phyloP scores from a whole-genome alignment of 2,797 vertebrate species.

The Sebastolobus altivelis region DNA sequence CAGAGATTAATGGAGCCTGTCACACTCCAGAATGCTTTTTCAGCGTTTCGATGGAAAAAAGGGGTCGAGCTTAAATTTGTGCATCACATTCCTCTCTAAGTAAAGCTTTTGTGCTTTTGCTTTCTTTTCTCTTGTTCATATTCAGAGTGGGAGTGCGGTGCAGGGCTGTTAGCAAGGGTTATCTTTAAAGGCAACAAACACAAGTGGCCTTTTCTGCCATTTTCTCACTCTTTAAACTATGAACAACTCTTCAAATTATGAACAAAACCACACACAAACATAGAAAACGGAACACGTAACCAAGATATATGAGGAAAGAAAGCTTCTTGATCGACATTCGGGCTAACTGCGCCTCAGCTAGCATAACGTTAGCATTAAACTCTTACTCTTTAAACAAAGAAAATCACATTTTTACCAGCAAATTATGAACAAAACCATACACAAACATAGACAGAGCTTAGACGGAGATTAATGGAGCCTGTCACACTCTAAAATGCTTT shows the following conservation, averaged over 20 bases:
- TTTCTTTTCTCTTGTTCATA: neutral
- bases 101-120: slow-evolving; percentile 3
- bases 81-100: neutral
- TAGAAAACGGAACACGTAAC: too few species aligned
- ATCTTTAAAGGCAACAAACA: slow-evolving; percentile 10
- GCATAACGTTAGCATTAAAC: too few species aligned
- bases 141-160: neutral
- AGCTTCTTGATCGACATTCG: neutral
- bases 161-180: neutral
- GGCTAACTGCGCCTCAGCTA: too few species aligned
- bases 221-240: neutral
- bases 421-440: neutral
- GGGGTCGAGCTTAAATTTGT: neutral
- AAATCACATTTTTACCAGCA: too few species aligned
- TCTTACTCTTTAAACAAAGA: too few species aligned
- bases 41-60: neutral
- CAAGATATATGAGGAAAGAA: too few species aligned
- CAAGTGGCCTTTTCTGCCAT: neutral
- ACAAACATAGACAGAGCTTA: neutral
- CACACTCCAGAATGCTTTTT: slow-evolving; percentile 15
- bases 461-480: slow-evolving; percentile 37
- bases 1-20: slow-evolving; percentile 36
- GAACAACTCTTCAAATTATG: neutral
- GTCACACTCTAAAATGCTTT: slow-evolving; percentile 10
- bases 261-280: neutral